Conservation (phyloP, 2,797 vertebrate species). For the Acomys russatus region DNA sequence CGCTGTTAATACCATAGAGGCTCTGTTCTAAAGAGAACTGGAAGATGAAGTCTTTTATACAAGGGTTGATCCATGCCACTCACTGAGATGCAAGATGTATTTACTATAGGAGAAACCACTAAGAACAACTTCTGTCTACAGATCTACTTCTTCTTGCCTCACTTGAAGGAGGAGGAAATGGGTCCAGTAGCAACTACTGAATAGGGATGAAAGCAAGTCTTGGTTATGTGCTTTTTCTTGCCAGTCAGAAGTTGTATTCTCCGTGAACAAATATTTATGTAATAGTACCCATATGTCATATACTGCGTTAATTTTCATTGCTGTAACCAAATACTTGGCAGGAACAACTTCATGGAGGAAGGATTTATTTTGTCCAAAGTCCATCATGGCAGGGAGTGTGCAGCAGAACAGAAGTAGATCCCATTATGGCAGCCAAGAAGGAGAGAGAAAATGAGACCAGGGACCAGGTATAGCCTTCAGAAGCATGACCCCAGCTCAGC, state of each 20-base stretch:
- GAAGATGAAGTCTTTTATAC: conserved; percentile 34
- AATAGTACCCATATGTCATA: conserved; percentile 28
- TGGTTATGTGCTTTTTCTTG: background rate
- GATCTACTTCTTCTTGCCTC: conserved; percentile 46
- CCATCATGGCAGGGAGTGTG: background rate
- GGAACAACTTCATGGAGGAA: background rate
- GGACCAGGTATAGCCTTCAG: background rate
- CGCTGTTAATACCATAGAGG: conserved; percentile 32
- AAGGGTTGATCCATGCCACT: background rate
- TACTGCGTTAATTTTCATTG: conserved; percentile 4
- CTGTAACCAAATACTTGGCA: background rate
- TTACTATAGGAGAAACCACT: conserved; percentile 21
- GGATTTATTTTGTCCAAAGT: background rate
- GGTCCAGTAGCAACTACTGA: background rate
- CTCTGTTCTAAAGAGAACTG: conserved; percentile 18
- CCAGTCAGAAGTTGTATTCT: background rate
- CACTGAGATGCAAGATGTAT: conserved; percentile 40
- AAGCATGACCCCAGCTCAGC: background rate
- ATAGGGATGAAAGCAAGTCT: background rate
- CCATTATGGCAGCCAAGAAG: background rate
- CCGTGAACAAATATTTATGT: background rate
- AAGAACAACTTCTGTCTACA: background rate
- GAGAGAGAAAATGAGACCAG: background rate
- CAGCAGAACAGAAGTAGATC: background rate
- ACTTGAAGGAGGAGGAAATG: background rate